Evolutionary conservation across 2,113 vertebrate species (phyloP).

Genomic region (Spheniscus mendiculus): DNA sequence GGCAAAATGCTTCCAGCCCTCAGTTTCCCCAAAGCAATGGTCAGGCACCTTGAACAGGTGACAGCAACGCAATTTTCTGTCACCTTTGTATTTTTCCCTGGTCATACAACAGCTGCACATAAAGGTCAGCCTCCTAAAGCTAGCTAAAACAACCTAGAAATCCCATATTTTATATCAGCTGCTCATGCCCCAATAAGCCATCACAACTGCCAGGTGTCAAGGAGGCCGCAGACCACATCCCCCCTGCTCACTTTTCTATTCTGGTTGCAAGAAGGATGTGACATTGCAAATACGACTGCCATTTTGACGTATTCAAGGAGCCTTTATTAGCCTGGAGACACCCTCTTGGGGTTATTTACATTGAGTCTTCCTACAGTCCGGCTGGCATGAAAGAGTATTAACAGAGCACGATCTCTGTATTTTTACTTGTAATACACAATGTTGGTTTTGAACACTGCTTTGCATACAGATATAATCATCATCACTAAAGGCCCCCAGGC

Average conservation of each 20-base stretch:
- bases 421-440: accelerated
- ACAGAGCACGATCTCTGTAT: not conserved
- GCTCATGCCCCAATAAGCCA: accelerated
- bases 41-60: not conserved
- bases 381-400: too few relatives aligned
- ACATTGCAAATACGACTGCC: not conserved
- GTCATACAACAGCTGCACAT: not conserved
- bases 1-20: not conserved
- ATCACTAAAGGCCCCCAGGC: not conserved
- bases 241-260: not conserved
- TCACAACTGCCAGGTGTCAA: not conserved
- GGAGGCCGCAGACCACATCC: not conserved
- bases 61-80: not conserved
- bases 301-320: accelerated
- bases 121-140: not conserved
- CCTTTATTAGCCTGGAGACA: not conserved
- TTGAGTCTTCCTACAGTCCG: not conserved
- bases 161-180: accelerated
- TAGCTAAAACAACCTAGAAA: not conserved
- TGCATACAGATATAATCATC: not conserved
- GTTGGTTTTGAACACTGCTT: not conserved
- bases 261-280: not conserved
- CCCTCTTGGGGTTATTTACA: not conserved
- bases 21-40: not conserved
- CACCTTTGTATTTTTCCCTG: not conserved